Evolutionary conservation across 2,113 vertebrate genomes (phyloP).

Genomic region (Chionodraco myersi): DNA sequence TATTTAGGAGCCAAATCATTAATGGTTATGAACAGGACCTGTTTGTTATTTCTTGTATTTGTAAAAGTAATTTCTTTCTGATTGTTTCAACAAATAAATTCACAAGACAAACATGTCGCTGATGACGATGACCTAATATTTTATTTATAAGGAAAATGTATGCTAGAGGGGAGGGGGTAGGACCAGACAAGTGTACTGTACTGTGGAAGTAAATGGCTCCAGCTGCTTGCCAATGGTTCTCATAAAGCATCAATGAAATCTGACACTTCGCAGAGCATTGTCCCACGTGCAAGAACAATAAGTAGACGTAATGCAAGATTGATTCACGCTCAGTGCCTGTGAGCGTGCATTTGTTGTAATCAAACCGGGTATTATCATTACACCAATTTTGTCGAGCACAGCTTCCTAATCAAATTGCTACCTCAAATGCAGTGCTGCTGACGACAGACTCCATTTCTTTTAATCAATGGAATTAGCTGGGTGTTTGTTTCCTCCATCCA

Average conservation of each 20-base stretch:
- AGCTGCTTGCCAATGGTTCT: conserved; percentile 2
- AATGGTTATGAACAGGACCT: too few relatives aligned
- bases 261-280: conserved; percentile 53
- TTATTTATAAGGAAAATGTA: too few relatives aligned
- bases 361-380: conserved; percentile 67
- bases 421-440: conserved; percentile 55
- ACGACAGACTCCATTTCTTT: conserved; percentile 62
- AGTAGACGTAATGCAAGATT: conserved; percentile 63
- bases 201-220: conserved; percentile 3
- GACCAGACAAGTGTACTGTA: neutral
- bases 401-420: conserved; percentile 67
- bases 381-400: conserved; percentile 49
- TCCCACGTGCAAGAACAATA: conserved; percentile 54
- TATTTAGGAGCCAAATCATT: too few relatives aligned
- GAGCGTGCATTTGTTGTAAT: conserved; percentile 70
- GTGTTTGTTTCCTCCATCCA: conserved; percentile 64
- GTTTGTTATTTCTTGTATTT: too few relatives aligned
- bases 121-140: too few relatives aligned
- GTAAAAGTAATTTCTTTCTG: too few relatives aligned
- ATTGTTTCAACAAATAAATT: too few relatives aligned
- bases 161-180: too few relatives aligned
- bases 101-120: too few relatives aligned
- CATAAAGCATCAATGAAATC: conserved; percentile 31
- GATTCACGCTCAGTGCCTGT: conserved; percentile 59
- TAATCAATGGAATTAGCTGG: conserved; percentile 68